A percentile compares a stretch with the other conserved stretches of the same genome.
Conservation (phyloP, 2,888 invertebrate species). For the Ceramica pisi region DNA sequence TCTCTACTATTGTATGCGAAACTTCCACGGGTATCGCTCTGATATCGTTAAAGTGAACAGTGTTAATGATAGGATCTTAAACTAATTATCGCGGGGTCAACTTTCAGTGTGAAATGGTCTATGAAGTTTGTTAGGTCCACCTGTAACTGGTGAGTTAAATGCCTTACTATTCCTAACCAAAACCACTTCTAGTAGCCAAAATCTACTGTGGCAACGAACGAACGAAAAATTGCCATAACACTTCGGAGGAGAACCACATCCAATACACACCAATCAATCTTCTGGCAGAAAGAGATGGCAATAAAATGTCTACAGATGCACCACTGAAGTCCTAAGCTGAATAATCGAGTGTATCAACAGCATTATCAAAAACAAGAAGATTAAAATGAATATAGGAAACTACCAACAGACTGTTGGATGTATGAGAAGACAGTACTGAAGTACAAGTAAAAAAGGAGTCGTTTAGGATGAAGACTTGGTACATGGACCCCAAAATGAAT, state of each 20-base stretch:
- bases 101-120: background rate
- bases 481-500: background rate
- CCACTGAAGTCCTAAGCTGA: too few relatives aligned
- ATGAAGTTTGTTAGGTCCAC: background rate
- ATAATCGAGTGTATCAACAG: too few relatives aligned
- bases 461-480: background rate
- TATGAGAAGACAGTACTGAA: background rate
- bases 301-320: background rate
- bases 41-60: conserved; percentile 60
- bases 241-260: background rate
- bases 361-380: too few relatives aligned
- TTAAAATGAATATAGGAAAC: too few relatives aligned
- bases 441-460: background rate
- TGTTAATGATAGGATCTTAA: conserved; percentile 49
- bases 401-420: too few relatives aligned
- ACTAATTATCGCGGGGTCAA: conserved; percentile 42
- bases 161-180: background rate
- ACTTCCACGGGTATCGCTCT: conserved; percentile 59
- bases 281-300: background rate
- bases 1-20: conserved; percentile 61
- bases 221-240: background rate
- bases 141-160: background rate
- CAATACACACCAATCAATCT: background rate
- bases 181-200: background rate
- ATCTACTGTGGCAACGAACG: background rate